Evolutionary conservation across 2,797 vertebrate genomes (phyloP).

Genomic region (Orestias chungarensis): DNA sequence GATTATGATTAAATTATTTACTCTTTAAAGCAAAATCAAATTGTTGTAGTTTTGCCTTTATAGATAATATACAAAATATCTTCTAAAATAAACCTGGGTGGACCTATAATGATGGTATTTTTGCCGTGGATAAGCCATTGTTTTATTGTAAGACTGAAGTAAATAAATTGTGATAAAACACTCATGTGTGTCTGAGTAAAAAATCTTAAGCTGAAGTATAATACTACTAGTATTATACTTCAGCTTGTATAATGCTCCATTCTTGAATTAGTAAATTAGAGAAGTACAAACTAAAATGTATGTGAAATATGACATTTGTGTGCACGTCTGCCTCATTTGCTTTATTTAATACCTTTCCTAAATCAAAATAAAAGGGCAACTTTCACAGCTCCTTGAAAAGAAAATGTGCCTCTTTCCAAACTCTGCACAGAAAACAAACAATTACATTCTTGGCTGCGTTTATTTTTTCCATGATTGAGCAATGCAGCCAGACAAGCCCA

Average conservation of each 20-base stretch:
- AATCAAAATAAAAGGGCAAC: constrained; percentile 73
- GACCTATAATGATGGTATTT: no score
- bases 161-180: not conserved
- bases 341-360: constrained; percentile 55
- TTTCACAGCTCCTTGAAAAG: constrained; percentile 73
- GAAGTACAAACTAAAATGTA: constrained; percentile 15
- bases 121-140: no score
- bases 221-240: no score
- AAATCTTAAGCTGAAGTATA: not conserved
- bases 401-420: constrained; percentile 68
- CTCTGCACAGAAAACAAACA: constrained; percentile 89
- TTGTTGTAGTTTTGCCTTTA: no score
- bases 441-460: constrained; percentile 93
- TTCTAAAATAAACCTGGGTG: no score
- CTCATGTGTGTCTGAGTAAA: not conserved
- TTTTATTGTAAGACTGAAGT: not conserved
- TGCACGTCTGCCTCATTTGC: constrained; percentile 59
- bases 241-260: no score
- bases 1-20: no score
- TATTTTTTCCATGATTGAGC: constrained; percentile 92
- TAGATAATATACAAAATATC: no score
- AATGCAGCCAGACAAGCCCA: constrained; percentile 84
- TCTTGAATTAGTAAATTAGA: not conserved
- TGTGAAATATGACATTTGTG: constrained; percentile 55
- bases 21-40: no score